These are phyloP conservation scores for Scleropages formosus DNA, from an alignment of 2,797 vertebrate genomes.

Conservation along the genomic window DNA sequence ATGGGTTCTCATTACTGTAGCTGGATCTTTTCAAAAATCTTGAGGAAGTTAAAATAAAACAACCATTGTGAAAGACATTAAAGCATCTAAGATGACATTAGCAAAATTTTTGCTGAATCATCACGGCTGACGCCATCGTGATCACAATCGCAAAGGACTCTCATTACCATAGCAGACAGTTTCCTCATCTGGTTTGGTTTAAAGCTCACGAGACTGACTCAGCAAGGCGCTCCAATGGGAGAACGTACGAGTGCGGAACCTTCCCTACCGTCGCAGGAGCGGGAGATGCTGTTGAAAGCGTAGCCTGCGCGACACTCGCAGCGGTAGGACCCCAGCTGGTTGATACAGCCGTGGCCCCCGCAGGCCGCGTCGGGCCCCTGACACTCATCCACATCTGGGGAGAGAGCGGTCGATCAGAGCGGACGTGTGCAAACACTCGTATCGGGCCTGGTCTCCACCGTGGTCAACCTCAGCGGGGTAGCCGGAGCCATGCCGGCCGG, in stretches of 20 bases:
- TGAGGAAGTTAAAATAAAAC: no score
- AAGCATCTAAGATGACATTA: no score
- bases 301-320: slow-evolving; percentile 83
- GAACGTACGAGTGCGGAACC: not conserved
- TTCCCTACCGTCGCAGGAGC: slow-evolving; percentile 76
- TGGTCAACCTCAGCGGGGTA: not conserved
- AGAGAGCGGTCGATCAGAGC: not conserved
- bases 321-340: slow-evolving; percentile 79
- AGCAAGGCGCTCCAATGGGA: no score
- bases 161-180: no score
- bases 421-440: not conserved
- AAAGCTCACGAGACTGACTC: no score
- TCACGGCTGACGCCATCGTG: no score
- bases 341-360: slow-evolving; percentile 74
- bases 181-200: no score
- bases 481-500: not conserved
- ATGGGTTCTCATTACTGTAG: no score
- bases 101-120: no score
- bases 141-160: no score
- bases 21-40: no score
- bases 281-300: slow-evolving; percentile 76
- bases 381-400: slow-evolving; percentile 85
- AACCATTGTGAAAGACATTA: no score
- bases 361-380: slow-evolving; percentile 64
- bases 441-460: not conserved